These are phyloP conservation scores for Thecocarcelia acutangulata DNA, from an alignment of 2,888 invertebrate genomes.

Conservation along the genomic window DNA sequence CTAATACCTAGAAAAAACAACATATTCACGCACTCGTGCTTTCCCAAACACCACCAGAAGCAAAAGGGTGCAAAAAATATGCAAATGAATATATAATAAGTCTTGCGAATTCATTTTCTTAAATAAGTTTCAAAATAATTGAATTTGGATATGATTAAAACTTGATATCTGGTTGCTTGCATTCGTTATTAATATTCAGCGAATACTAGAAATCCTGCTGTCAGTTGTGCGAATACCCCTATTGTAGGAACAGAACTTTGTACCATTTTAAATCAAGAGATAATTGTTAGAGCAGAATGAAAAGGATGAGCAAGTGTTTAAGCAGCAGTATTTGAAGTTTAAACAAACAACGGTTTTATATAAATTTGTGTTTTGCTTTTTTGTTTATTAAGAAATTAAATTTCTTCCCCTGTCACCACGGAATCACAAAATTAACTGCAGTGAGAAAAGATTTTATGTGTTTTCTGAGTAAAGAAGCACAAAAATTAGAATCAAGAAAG, in stretches of 20 bases:
- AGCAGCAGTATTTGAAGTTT: slow-evolving; percentile 26
- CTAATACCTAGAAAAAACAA: not conserved
- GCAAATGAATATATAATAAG: not conserved
- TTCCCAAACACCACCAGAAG: slow-evolving; percentile 5
- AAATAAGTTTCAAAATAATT: not conserved
- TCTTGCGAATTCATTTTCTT: not conserved
- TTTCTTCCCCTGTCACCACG: slow-evolving; percentile 53
- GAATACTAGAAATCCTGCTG: not conserved
- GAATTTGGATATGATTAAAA: no score
- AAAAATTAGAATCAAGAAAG: slow-evolving; percentile 35
- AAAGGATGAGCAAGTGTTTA: slow-evolving; percentile 43
- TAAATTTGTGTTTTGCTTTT: not conserved
- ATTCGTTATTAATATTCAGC: no score
- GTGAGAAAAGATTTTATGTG: slow-evolving; percentile 59
- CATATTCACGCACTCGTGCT: slow-evolving; percentile 44
- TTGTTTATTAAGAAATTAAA: slow-evolving; percentile 38
- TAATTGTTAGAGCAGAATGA: slow-evolving; percentile 44
- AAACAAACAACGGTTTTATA: slow-evolving; percentile 16
- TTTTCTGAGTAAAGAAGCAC: slow-evolving; percentile 37
- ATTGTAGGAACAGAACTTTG: slow-evolving; percentile 5
- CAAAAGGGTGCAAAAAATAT: not conserved
- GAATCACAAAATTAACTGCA: slow-evolving; percentile 64
- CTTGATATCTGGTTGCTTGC: no score
- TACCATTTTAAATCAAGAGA: slow-evolving; percentile 42
- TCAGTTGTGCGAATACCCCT: not conserved